Conservation (phyloP, 2,797 vertebrate species). For the Tamandua tetradactyla region DNA sequence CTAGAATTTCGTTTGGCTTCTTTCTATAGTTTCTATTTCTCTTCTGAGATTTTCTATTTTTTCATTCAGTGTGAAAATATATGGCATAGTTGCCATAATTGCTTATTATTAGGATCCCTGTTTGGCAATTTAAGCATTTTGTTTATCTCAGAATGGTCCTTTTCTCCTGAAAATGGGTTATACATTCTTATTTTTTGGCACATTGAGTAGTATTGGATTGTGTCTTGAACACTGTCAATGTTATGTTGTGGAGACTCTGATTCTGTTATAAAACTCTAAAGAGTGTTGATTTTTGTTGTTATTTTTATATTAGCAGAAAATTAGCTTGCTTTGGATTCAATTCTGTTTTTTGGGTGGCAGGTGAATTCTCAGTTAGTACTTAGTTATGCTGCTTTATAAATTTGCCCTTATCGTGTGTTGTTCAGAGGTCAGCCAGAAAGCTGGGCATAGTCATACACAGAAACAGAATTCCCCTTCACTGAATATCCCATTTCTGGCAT, state of each 20-base stretch:
- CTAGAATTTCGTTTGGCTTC: not conserved
- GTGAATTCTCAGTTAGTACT: not conserved
- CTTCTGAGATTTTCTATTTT: not conserved
- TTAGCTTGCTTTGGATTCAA: not conserved
- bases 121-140: not conserved
- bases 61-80: not conserved
- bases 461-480: not conserved
- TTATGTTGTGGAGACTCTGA: not conserved
- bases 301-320: not conserved
- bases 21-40: not conserved
- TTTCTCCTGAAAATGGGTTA: not conserved
- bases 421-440: not conserved
- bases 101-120: not conserved
- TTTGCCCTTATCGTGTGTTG: not conserved
- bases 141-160: not conserved
- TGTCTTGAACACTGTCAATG: not conserved
- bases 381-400: not conserved
- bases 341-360: not conserved
- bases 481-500: not conserved
- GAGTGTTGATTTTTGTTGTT: not conserved
- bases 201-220: not conserved
- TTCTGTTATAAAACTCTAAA: not conserved
- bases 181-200: not conserved
- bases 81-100: no score
- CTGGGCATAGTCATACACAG: not conserved